These are phyloP conservation scores for Leucophora obtusa DNA, from an alignment of 2,888 invertebrate genomes.

Conservation along the genomic window DNA sequence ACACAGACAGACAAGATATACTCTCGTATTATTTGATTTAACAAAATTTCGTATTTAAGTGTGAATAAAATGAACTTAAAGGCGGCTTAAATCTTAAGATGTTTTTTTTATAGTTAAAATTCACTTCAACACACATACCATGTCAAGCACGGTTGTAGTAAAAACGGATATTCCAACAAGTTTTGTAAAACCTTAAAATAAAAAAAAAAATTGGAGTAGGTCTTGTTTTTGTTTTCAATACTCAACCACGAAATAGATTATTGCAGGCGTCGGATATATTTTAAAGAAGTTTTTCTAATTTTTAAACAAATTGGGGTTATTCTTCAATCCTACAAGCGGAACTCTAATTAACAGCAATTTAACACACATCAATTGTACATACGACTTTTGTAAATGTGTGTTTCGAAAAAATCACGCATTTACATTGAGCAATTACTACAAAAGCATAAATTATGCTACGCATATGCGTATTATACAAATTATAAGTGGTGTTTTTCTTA, in stretches of 20 bases:
- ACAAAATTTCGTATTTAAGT: conserved; percentile 59
- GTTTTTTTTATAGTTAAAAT: conserved; percentile 25
- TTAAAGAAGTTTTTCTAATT: conserved; percentile 5
- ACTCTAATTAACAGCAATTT: conserved; percentile 62
- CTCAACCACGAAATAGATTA: conserved; percentile 3
- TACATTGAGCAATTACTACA: conserved; percentile 11
- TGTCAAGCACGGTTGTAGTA: neutral
- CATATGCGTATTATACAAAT: conserved; percentile 38
- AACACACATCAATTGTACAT: conserved; percentile 43
- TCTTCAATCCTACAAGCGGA: conserved; percentile 45
- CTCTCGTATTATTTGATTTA: conserved; percentile 17
- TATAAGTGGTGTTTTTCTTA: conserved; percentile 39
- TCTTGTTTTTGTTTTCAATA: conserved; percentile 9
- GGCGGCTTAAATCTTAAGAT: conserved; percentile 60
- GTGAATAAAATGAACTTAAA: conserved; percentile 58
- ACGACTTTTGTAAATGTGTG: conserved; percentile 4
- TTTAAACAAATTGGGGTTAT: conserved; percentile 16
- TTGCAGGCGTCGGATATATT: conserved; percentile 39
- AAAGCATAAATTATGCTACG: conserved; percentile 27
- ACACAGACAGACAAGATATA: neutral
- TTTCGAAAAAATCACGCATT: conserved; percentile 52
- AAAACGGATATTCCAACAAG: conserved; percentile 62
- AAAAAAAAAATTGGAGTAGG: conserved; percentile 47
- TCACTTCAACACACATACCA: conserved; percentile 17
- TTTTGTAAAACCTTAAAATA: conserved; percentile 30